Evolutionary conservation across 2,888 invertebrate species (phyloP), one percentile per base, ranked within the genome.

Genomic region (Drosophila buzzatii): DNA sequence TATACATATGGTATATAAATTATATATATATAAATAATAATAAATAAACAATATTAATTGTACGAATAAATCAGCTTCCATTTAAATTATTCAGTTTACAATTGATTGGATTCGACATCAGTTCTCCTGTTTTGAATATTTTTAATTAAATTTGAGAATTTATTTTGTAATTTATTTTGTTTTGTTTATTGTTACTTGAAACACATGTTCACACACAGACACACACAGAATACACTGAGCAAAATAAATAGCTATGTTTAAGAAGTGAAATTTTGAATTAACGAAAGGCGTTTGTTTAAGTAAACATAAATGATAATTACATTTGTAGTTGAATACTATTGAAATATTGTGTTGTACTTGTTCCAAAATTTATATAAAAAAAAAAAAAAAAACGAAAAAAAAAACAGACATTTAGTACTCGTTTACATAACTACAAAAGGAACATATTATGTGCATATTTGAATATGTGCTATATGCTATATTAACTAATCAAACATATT

Each of bases 341-440:
- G 51, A 76, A 69, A 61, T 62, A 76, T 79, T 79, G 69, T 79
- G 79, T 79, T 79, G 79, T 79, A 79, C 76, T 79, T 79, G 76
- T 79, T 79, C 66, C 42, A 61, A 78, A 63, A 65, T 75, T 68
- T 70, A 62, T 61, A 41, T 37, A 20, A 4, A 53, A 18, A 51
- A 2, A 4, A 8, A 37, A 8, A 16, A 12, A 18, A 10, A 41
- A 27, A 10, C 23, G 6, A 39, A 27, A 27, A 47, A 12, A 56
- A 31, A 10, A 23, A 27, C 5, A 51, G 52, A 73, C 44, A 69
- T 35, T 44, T 69, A 67, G 68, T 55, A 68, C 52, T 57, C 72
- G 53, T 62, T 62, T 62, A 65, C 66, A 63, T 59, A 73, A 49
- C 49, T 49, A 33, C 5, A 49, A 49, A 49, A 31, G 16, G 58